These are phyloP conservation scores for Tinamus major DNA, from an alignment of 2,797 vertebrate species.

Conservation along the genomic window DNA sequence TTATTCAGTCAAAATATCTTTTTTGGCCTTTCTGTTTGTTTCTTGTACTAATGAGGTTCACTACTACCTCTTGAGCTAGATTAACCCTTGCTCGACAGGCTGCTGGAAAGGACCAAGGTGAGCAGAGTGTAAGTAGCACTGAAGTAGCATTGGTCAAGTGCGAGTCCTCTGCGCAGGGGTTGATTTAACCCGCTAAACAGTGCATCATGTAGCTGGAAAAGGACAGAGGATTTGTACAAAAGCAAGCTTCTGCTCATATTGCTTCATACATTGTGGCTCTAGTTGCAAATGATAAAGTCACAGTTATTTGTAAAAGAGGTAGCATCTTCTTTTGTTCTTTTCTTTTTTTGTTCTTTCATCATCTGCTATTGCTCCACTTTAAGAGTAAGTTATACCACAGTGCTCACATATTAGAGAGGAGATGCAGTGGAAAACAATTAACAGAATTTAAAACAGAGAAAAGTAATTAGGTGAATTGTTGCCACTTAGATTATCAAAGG, in stretches of 20 bases:
- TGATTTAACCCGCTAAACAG: neutral
- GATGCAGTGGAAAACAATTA: neutral
- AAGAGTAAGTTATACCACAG: neutral
- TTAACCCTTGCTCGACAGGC: neutral
- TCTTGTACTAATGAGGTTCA: neutral
- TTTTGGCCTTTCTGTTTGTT: neutral
- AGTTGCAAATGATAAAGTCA: neutral
- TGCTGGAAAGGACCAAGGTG: neutral
- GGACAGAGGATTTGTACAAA: neutral
- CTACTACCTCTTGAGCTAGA: neutral
- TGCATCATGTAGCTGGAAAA: neutral
- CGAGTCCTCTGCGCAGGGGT: neutral
- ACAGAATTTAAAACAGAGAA: neutral
- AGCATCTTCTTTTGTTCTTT: neutral
- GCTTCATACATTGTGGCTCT: neutral
- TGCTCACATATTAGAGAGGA: neutral
- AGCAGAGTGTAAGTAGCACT: neutral
- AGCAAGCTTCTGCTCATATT: neutral
- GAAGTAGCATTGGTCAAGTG: neutral
- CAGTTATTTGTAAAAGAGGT: neutral
- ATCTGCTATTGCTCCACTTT: neutral
- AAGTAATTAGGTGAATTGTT: slow-evolving; percentile 10
- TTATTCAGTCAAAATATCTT: neutral
- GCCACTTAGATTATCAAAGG: slow-evolving; percentile 23
- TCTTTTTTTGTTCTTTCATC: neutral